Evolutionary conservation across 2,888 invertebrate species (phyloP).

Genomic region (Drosophila tanythrix): DNA sequence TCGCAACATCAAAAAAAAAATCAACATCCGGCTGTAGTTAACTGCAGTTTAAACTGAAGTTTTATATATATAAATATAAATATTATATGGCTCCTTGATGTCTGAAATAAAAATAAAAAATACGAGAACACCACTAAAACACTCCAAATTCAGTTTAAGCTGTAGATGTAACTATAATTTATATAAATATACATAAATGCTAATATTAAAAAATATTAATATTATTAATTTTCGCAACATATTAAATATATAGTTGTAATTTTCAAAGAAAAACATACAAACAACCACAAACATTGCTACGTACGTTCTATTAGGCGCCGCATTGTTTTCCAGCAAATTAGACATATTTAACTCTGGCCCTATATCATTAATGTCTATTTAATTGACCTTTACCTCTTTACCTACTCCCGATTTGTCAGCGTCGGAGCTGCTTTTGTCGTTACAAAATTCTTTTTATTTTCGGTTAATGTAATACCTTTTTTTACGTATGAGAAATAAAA

Average conservation of each 20-base stretch:
- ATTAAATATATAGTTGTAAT: conserved; percentile 75
- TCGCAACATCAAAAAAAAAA: conserved; percentile 39
- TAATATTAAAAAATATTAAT: conserved; percentile 79
- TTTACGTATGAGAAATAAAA: conserved; percentile 47
- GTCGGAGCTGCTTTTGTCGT: conserved; percentile 37
- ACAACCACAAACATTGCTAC: conserved; percentile 42
- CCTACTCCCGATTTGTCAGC: conserved; percentile 22
- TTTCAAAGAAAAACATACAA: conserved; percentile 49
- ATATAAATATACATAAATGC: conserved; percentile 80
- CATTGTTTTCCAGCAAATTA: conserved; percentile 51
- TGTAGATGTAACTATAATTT: conserved; percentile 79
- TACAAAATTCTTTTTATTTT: conserved; percentile 34
- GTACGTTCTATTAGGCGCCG: conserved; percentile 44
- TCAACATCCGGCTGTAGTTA: conserved; percentile 79
- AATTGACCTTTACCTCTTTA: conserved; percentile 23
- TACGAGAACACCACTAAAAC: conserved; percentile 60
- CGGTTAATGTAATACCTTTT: conserved; percentile 43
- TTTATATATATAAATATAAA: conserved; percentile 68
- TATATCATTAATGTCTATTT: conserved; percentile 34
- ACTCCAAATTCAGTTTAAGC: conserved; percentile 80
- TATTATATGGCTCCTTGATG: conserved; percentile 50
- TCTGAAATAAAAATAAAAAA: conserved; percentile 44
- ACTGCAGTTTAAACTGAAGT: conserved; percentile 78
- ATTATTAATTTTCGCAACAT: conserved; percentile 77
- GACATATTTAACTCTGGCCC: conserved; percentile 29